Conservation (phyloP, 2,888 invertebrate species). For the Luperina testacea region DNA sequence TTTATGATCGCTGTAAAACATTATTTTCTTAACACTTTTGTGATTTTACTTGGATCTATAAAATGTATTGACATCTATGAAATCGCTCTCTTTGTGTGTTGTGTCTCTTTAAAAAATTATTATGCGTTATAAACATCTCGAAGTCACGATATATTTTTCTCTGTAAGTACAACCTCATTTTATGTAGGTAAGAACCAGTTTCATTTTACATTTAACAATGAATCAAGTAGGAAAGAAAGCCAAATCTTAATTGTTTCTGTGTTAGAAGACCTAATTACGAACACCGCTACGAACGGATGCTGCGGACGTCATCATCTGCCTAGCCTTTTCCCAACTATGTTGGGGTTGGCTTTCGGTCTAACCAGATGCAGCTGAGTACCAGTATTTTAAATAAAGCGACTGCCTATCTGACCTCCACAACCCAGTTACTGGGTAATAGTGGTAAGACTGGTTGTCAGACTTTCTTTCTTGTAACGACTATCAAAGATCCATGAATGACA, state of each 20-base stretch:
- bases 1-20: constrained; percentile 13
- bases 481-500: background rate
- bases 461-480: background rate
- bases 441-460: too few species aligned
- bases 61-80: background rate
- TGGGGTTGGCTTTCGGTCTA: background rate
- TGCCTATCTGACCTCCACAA: background rate
- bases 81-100: too few species aligned
- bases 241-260: background rate
- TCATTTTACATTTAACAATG: background rate
- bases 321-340: background rate
- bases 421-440: background rate
- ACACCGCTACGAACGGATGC: background rate
- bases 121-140: constrained; percentile 1
- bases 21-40: background rate
- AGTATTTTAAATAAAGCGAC: too few species aligned
- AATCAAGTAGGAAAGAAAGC: background rate
- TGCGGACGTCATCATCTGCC: background rate
- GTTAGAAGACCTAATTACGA: background rate
- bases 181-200: background rate
- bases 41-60: background rate
- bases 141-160: background rate
- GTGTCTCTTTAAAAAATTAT: background rate
- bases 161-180: background rate
- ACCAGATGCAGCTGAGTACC: too few species aligned